Base-by-base conservation (phyloP, 2,113 vertebrate species). In the Rhizomys pruinosus region DNA sequence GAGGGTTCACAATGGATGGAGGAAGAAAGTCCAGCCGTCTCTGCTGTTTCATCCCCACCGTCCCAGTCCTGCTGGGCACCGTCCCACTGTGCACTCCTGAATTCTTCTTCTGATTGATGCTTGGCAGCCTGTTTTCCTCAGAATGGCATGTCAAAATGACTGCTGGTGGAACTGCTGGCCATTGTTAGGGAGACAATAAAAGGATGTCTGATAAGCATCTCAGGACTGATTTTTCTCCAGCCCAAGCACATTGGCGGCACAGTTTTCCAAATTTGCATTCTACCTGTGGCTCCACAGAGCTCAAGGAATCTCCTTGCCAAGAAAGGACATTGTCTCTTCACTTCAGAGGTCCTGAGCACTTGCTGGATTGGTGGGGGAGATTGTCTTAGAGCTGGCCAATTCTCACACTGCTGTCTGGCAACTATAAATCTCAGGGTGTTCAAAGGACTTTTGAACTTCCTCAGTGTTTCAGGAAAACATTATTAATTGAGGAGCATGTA, bases 161-260 rank as follows among this genome's bases (percentile, higher is more conserved):
- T 23, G 37, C 93, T 84, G 27, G 76, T 96, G 95, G 94, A 72
- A 69, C 79, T 3, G 69, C 91, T 97, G 86, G 52, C 84, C 93
- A 97, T 97, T 97, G 97, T 97, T 59, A 87, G 1, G 68, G 71
- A 95, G 95, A 97, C 96, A 97, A 97, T 97, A 82, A 93, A 94
- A 97, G 97, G 96, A 97, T 97, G 96, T 96, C 80, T 97, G 97
- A 97, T 97, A 97, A 97, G 61, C 89, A 96, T 97, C 96, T 96
- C 63, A 91, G 23, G 5, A 59, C 87, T 92, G 95, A 95, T 39
- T 97, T 96, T 96, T 94, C 96, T 97, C 84, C 80, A 32, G 91
- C 90, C 44, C 23, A 93, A 96, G 84, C 84, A 92, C 44, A 90
- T 93, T 93, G 92, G 79, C 91, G 19, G 55, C 94, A 85, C 71